phyloP scores from a whole-genome alignment of 2,888 invertebrate genomes.

The Hoplodrina ambigua region DNA sequence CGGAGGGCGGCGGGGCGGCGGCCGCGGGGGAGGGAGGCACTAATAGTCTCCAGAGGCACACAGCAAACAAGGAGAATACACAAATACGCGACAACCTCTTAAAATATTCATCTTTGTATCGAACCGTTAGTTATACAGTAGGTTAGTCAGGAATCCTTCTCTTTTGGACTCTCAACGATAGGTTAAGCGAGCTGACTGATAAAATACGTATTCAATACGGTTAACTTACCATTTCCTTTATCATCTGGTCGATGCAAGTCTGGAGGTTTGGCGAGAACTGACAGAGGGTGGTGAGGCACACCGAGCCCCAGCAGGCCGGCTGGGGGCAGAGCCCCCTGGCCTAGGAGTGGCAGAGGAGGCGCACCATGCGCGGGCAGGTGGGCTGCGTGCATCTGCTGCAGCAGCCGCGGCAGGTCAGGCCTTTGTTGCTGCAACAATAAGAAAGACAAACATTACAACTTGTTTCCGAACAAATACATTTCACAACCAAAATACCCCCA shows the following conservation, averaged over 20 bases:
- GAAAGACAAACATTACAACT: slow-evolving; percentile 29
- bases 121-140: slow-evolving; percentile 73
- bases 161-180: slow-evolving; percentile 13
- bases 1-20: slow-evolving; percentile 66
- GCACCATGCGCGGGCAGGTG: slow-evolving; percentile 94
- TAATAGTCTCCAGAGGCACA: slow-evolving; percentile 91
- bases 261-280: slow-evolving; percentile 94
- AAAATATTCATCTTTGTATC: slow-evolving; percentile 85
- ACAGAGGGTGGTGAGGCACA: slow-evolving; percentile 93
- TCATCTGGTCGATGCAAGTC: slow-evolving; percentile 94
- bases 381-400: slow-evolving; percentile 98
- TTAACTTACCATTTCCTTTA: slow-evolving; percentile 93
- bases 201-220: not conserved
- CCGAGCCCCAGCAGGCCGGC: slow-evolving; percentile 93
- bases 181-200: slow-evolving; percentile 35
- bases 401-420: slow-evolving; percentile 94
- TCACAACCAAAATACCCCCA: slow-evolving; percentile 9
- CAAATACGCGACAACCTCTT: slow-evolving; percentile 83
- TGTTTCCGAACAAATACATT: slow-evolving; percentile 12
- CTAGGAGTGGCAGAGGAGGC: slow-evolving; percentile 91
- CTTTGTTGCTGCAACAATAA: slow-evolving; percentile 93
- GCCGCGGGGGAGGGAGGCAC: slow-evolving; percentile 69
- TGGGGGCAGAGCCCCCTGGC: slow-evolving; percentile 87
- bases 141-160: slow-evolving; percentile 52
- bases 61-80: slow-evolving; percentile 85